Percentiles rank a stretch among this genome's conserved stretches.
phyloP scores from a whole-genome alignment of 2,888 invertebrate species.

The Dioctria rufipes region DNA sequence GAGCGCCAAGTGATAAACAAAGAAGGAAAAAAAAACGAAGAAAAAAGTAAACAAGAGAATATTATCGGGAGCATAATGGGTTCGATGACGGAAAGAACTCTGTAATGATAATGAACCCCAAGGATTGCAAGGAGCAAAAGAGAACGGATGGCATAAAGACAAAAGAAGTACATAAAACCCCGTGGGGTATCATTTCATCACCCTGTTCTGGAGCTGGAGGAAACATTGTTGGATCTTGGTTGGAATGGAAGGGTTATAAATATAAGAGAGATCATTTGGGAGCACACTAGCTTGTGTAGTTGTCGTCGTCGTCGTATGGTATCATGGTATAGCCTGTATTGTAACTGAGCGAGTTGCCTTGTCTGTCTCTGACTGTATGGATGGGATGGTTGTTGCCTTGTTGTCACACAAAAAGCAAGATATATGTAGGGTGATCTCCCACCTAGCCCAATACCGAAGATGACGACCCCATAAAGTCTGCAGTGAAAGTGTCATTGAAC shows the following conservation, averaged over 20 bases:
- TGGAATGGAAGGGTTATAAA: constrained; percentile 29
- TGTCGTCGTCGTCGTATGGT: background rate
- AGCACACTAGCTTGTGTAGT: background rate
- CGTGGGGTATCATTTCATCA: constrained; percentile 38
- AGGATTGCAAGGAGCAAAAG: background rate
- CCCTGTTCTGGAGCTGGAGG: constrained; percentile 1
- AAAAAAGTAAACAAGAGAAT: constrained; percentile 43
- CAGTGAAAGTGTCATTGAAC: constrained; percentile 60
- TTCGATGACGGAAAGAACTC: constrained; percentile 52
- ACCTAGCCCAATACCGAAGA: background rate
- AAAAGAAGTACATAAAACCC: constrained; percentile 42
- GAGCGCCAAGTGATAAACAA: constrained; percentile 32
- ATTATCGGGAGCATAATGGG: constrained; percentile 49
- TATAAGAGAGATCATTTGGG: constrained; percentile 41
- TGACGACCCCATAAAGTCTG: constrained; percentile 57
- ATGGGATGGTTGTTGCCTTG: too few species aligned
- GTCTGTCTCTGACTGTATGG: too few species aligned
- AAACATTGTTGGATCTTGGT: background rate
- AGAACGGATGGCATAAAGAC: background rate
- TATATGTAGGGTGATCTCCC: background rate
- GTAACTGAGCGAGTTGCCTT: too few species aligned
- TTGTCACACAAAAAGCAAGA: too few species aligned
- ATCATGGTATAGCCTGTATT: too few species aligned
- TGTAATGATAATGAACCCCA: constrained; percentile 19
- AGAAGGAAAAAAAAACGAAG: background rate